Evolutionary conservation across 2,797 vertebrate genomes (phyloP), one percentile per base, ranked within the genome.

Genomic region (Anguilla pacifica): DNA sequence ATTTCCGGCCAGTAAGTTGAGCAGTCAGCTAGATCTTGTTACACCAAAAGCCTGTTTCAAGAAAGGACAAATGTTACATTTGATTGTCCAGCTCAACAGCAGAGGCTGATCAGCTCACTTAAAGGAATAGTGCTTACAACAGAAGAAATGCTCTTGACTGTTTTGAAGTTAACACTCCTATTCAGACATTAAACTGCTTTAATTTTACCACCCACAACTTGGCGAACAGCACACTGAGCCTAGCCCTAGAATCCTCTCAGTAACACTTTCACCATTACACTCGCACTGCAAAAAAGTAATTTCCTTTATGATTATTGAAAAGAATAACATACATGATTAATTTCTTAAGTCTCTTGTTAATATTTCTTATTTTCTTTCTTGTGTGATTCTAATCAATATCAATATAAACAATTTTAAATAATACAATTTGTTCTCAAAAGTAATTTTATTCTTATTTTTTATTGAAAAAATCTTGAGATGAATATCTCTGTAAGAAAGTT

Each of bases 201-300:
- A 7, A 81, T 22, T 39, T 13, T 9, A 59, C 10, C 35, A 6
- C 51, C 51, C 10, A 10, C 6, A 25, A 0, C 25, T 49, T 70
- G 31, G 84, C 35, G 25, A 5, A 22, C 17, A 85, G 35, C 35
- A 19, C 84, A 17, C 6, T 22, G 7, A 53, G 19, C 77, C 13
- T 49, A 35, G 46, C 85, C 11, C 11, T 25, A 85, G 17, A 19
- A n/a, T n/a, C 4, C 25, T 67, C n/a, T n/a, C 6, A 67, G n/a
- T n/a, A n/a, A 67, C 22, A 64, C 61, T n/a, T 25, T 67, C 83
- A 43, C 74, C 35, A 6, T 77, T 31, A 57, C 35, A 46, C 7
- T 31, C 83, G 46, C 77, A 81, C 77, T 81, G 77, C 77, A 81
- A 81, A 81, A 81, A 81, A 79, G 5, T 22, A 11, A 79, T 46